Conservation (phyloP, 1,140 invertebrate species). For the Odontomachus brunneus region DNA sequence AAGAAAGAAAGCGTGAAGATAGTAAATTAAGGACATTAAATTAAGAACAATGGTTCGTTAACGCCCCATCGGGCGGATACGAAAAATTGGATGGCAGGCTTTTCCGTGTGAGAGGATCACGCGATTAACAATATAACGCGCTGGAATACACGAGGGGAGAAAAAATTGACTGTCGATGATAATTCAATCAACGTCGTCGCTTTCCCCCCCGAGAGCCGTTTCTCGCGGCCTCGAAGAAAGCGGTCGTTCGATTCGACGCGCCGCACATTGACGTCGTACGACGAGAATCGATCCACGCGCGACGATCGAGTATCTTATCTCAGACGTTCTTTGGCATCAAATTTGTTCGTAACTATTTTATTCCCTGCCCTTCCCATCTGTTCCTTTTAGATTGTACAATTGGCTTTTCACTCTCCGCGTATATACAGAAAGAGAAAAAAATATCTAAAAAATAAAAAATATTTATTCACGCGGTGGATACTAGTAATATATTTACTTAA, state of each 20-base stretch:
- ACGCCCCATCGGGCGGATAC: slow-evolving; percentile 14
- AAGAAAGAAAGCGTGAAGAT: neutral
- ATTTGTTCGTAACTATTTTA: no score
- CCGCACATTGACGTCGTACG: neutral
- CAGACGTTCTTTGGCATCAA: no score
- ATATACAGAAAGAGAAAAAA: no score
- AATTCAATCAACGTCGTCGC: slow-evolving; percentile 27
- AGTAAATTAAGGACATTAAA: slow-evolving; percentile 58
- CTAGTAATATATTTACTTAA: no score
- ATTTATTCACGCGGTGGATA: no score
- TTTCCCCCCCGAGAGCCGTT: neutral
- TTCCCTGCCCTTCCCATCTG: no score
- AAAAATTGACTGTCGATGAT: slow-evolving; percentile 13
- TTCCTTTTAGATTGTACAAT: no score
- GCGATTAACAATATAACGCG: slow-evolving; percentile 35
- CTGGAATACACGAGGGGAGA: neutral
- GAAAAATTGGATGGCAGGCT: slow-evolving; percentile 18
- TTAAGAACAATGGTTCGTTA: slow-evolving; percentile 45
- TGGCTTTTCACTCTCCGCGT: no score
- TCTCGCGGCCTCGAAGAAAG: slow-evolving; percentile 10
- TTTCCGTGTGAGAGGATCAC: neutral
- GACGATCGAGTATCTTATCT: neutral
- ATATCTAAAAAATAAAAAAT: no score
- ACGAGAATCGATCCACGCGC: neutral
- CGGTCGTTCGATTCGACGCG: slow-evolving; percentile 30